phyloP scores from a whole-genome alignment of 2,113 vertebrate species.

The Tinamus guttatus region DNA sequence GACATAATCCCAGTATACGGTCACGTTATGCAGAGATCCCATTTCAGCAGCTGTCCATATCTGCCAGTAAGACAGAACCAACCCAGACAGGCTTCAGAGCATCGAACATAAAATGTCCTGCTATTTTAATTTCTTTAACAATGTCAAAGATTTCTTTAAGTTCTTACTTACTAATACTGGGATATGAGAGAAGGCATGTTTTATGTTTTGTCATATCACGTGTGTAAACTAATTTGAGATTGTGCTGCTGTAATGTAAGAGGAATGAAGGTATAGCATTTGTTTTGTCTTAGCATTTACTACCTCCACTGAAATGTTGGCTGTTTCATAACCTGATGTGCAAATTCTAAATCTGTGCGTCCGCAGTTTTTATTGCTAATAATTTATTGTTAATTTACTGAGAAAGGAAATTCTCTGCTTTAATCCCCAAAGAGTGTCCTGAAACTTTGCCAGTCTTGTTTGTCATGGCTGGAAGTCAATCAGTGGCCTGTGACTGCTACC shows the following conservation, averaged over 20 bases:
- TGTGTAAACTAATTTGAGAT: not conserved
- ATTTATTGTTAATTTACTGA: not conserved
- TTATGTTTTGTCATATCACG: not conserved
- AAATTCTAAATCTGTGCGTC: not conserved
- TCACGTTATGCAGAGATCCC: not conserved
- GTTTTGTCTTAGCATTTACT: not conserved
- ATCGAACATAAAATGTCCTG: not conserved
- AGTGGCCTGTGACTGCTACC: not conserved
- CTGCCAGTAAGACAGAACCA: not conserved
- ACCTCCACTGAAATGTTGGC: not conserved
- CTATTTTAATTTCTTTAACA: not conserved
- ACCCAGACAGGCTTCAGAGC: too few species aligned
- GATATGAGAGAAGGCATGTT: not conserved
- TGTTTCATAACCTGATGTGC: not conserved
- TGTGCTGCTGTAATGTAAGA: not conserved
- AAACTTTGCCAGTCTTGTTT: not conserved
- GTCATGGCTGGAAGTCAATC: not conserved
- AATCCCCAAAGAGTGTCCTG: not conserved
- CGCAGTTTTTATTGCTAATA: not conserved
- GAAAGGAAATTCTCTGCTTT: not conserved
- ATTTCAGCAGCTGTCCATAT: not conserved
- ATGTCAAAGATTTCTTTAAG: not conserved
- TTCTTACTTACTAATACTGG: not conserved
- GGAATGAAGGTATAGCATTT: not conserved
- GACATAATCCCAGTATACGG: not conserved